phyloP scores from a whole-genome alignment of 1,140 invertebrate species.

The Drosophila takahashii region DNA sequence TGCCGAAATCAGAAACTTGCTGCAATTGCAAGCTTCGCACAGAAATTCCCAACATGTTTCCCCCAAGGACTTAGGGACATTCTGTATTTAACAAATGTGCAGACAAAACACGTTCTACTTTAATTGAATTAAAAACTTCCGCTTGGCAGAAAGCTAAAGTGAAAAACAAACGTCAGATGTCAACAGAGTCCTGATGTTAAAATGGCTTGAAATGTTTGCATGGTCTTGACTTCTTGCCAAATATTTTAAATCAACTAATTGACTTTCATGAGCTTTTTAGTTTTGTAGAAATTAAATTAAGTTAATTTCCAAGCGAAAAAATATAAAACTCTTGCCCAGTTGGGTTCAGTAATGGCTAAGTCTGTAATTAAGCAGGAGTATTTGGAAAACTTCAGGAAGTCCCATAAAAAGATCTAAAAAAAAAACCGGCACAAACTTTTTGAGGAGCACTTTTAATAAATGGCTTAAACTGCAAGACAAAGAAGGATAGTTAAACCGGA shows the following conservation, averaged over 20 bases:
- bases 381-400: neutral
- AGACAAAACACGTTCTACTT: slow-evolving; percentile 34
- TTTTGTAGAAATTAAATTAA: neutral
- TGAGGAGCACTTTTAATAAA: neutral
- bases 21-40: slow-evolving; percentile 29
- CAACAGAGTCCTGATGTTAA: slow-evolving; percentile 11
- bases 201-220: neutral
- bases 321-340: neutral
- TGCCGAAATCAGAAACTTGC: slow-evolving; percentile 12
- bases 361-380: neutral
- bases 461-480: neutral
- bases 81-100: slow-evolving; percentile 26
- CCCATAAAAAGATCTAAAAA: neutral
- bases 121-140: slow-evolving; percentile 53
- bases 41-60: neutral
- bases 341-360: neutral
- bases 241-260: slow-evolving; percentile 24
- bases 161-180: slow-evolving; percentile 27
- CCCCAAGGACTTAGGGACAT: slow-evolving; percentile 12
- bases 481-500: slow-evolving; percentile 4
- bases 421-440: slow-evolving; percentile 4
- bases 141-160: slow-evolving; percentile 8
- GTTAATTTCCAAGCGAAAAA: neutral
- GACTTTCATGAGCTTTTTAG: slow-evolving; percentile 19
- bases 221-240: neutral